A percentile compares a stretch with the other conserved stretches of the same genome.
These are phyloP conservation scores for Stenoptilia bipunctidactyla DNA, from an alignment of 2,888 invertebrate genomes.

Conservation along the genomic window DNA sequence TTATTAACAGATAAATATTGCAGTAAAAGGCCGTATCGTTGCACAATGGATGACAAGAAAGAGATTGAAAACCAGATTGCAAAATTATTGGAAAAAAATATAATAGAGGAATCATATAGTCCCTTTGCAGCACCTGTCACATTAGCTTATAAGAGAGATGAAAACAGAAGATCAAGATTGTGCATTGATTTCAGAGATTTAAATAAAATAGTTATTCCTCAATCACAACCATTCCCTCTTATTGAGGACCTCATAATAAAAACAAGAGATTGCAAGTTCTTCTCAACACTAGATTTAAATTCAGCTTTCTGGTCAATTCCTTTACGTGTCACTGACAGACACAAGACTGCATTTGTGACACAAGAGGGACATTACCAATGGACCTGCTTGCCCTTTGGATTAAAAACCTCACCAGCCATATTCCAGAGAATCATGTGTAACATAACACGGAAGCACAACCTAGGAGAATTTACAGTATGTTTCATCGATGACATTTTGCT, in stretches of 20 bases:
- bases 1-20: slow-evolving; percentile 19
- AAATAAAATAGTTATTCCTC: no score
- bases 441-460: slow-evolving; percentile 8
- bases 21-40: slow-evolving; percentile 17
- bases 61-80: slow-evolving; percentile 15
- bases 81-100: slow-evolving; percentile 12
- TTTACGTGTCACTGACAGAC: slow-evolving; percentile 23
- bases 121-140: slow-evolving; percentile 21
- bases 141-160: slow-evolving; percentile 18
- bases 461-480: slow-evolving; percentile 5
- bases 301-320: slow-evolving; percentile 39
- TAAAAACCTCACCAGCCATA: slow-evolving; percentile 11
- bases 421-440: slow-evolving; percentile 9
- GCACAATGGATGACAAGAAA: slow-evolving; percentile 13
- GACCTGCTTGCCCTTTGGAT: slow-evolving; percentile 10
- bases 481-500: slow-evolving; percentile 1
- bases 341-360: slow-evolving; percentile 27
- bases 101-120: slow-evolving; percentile 16
- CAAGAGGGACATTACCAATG: slow-evolving; percentile 13
- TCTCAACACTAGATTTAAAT: slow-evolving; percentile 28
- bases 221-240: slow-evolving; percentile 20
- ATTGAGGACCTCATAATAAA: slow-evolving; percentile 28
- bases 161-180: slow-evolving; percentile 21
- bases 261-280: slow-evolving; percentile 27
- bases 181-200: no score